Conservation (phyloP, 2,797 vertebrate species). For the Parauchenoglanis ngamensis region DNA sequence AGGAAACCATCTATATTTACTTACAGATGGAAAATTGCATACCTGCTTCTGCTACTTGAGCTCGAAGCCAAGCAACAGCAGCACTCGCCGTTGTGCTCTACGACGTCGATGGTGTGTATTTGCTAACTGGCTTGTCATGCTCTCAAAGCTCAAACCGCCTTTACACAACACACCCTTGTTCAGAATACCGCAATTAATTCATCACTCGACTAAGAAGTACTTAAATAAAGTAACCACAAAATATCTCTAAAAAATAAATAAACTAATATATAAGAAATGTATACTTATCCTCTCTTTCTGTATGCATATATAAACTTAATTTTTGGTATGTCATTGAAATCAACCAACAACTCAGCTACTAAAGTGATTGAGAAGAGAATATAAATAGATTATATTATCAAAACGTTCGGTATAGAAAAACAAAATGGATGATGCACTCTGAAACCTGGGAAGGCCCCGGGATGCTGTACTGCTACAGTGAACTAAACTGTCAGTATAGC, state of each 20-base stretch:
- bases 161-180: background rate
- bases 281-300: slow-evolving; percentile 53
- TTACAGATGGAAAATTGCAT: background rate
- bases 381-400: slow-evolving; percentile 69
- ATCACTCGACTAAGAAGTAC: slow-evolving; percentile 35
- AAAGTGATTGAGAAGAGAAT: slow-evolving; percentile 58
- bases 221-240: slow-evolving; percentile 64
- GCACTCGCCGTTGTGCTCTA: background rate
- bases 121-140: slow-evolving; percentile 18
- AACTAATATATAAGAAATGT: slow-evolving; percentile 68
- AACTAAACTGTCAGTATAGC: background rate
- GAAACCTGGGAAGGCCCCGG: background rate
- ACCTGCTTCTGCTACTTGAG: background rate
- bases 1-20: background rate
- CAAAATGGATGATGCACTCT: slow-evolving; percentile 46
- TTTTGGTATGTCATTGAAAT: slow-evolving; percentile 69
- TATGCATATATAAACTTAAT: slow-evolving; percentile 67
- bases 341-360: slow-evolving; percentile 57
- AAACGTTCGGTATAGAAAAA: slow-evolving; percentile 65
- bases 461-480: background rate
- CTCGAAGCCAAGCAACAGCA: background rate
- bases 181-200: slow-evolving; percentile 18
- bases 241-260: slow-evolving; percentile 72
- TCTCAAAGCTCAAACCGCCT: background rate
- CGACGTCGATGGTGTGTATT: slow-evolving; percentile 50